A percentile compares a stretch with the other conserved stretches of the same genome.
Conservation (phyloP, 2,888 invertebrate genomes). For the Scaptomyza caliginosa region DNA sequence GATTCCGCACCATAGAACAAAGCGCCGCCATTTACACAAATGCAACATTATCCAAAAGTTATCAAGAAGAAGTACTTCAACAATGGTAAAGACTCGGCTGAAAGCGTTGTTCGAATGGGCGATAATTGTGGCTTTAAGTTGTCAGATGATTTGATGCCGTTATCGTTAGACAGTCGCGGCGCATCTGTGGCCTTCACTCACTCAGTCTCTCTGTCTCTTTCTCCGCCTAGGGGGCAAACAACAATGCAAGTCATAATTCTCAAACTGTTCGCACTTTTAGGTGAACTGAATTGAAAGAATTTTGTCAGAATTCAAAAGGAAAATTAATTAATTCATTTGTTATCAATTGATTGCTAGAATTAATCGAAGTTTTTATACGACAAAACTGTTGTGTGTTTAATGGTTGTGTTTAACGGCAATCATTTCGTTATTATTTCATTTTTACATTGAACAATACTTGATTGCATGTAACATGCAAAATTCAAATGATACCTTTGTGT, state of each 20-base stretch:
- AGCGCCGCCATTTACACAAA: too few relatives aligned
- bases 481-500: background rate
- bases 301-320: too few relatives aligned
- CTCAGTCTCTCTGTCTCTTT: too few relatives aligned
- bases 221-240: background rate
- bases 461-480: background rate
- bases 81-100: background rate
- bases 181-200: slow-evolving; percentile 23
- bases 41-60: too few relatives aligned
- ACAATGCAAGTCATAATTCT: background rate
- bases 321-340: too few relatives aligned
- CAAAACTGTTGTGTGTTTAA: too few relatives aligned
- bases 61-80: too few relatives aligned
- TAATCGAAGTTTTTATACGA: too few relatives aligned
- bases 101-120: background rate
- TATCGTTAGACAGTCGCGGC: slow-evolving; percentile 16
- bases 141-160: slow-evolving; percentile 16
- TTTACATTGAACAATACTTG: background rate
- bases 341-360: too few relatives aligned
- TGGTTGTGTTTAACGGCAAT: background rate
- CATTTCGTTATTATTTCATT: background rate
- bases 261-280: slow-evolving; percentile 1
- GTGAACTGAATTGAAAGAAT: slow-evolving; percentile 10
- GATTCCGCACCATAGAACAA: too few relatives aligned
- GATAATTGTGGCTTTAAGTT: background rate